These are phyloP conservation scores for Neoitamus cyanurus DNA, from an alignment of 2,888 invertebrate genomes.

Conservation along the genomic window DNA sequence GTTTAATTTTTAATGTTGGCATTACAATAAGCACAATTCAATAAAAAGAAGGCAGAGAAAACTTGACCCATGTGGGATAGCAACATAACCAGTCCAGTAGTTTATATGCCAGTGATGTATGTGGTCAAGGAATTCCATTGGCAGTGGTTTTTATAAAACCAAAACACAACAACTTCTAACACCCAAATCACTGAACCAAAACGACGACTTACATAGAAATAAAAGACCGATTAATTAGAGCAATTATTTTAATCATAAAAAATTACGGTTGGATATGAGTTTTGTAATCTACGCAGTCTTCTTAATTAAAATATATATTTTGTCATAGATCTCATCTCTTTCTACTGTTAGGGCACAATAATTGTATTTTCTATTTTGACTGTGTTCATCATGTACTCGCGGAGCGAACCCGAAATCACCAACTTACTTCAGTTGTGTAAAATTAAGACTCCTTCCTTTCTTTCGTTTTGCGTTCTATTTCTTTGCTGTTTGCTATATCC, in stretches of 20 bases:
- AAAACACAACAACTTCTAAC: no score
- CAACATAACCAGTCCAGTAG: no score
- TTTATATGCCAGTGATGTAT: no score
- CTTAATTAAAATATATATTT: slow-evolving; percentile 51
- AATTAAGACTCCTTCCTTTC: not conserved
- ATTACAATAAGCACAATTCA: no score
- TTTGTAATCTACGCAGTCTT: slow-evolving; percentile 52
- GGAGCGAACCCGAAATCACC: not conserved
- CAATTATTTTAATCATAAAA: slow-evolving; percentile 41
- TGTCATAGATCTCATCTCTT: slow-evolving; percentile 35
- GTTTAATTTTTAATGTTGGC: no score
- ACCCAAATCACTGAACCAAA: not conserved
- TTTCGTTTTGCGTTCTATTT: not conserved
- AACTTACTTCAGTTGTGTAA: not conserved
- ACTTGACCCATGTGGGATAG: no score
- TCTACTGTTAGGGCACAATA: slow-evolving; percentile 49
- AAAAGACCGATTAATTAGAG: not conserved
- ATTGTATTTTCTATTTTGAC: slow-evolving; percentile 41
- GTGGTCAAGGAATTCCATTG: no score
- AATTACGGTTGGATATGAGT: slow-evolving; percentile 51
- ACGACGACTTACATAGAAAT: not conserved
- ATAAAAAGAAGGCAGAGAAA: no score
- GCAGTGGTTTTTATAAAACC: no score
- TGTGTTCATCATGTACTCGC: not conserved
- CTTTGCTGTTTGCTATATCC: not conserved